Conservation (phyloP, 2,113 vertebrate genomes). For the Amia ocellicauda region DNA sequence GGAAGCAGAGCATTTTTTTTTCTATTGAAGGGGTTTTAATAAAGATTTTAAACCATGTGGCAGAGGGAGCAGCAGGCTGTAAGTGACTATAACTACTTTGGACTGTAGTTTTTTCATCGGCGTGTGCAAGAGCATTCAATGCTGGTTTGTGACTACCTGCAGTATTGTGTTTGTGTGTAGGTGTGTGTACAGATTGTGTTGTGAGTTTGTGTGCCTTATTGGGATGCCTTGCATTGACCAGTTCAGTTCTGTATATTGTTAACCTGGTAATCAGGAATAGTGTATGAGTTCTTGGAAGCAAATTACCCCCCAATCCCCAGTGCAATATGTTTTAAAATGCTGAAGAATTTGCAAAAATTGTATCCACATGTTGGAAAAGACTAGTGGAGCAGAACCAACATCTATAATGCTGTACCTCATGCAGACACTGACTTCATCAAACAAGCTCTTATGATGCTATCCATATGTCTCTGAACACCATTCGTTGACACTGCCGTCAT, state of each 20-base stretch:
- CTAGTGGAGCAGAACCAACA: conserved; percentile 1
- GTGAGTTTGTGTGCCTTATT: neutral
- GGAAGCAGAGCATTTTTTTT: neutral
- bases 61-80: too few relatives aligned
- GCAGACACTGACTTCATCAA: conserved; percentile 1
- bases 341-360: conserved; percentile 19
- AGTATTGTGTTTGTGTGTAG: too few relatives aligned
- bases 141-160: too few relatives aligned
- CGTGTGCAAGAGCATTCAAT: too few relatives aligned
- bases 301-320: conserved; percentile 30
- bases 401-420: neutral
- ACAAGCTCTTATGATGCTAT: neutral
- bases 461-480: neutral
- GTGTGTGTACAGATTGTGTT: too few relatives aligned
- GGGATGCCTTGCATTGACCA: neutral
- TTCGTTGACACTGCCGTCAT: neutral
- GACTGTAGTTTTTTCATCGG: too few relatives aligned
- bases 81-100: too few relatives aligned
- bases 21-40: neutral
- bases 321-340: conserved; percentile 18
- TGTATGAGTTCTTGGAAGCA: conserved; percentile 41
- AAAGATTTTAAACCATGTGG: too few relatives aligned
- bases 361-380: conserved; percentile 21
- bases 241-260: neutral
- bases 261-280: conserved; percentile 36